Conservation (phyloP, 64 coral and sea anemone species). For the Catalaphyllia jardinei region DNA sequence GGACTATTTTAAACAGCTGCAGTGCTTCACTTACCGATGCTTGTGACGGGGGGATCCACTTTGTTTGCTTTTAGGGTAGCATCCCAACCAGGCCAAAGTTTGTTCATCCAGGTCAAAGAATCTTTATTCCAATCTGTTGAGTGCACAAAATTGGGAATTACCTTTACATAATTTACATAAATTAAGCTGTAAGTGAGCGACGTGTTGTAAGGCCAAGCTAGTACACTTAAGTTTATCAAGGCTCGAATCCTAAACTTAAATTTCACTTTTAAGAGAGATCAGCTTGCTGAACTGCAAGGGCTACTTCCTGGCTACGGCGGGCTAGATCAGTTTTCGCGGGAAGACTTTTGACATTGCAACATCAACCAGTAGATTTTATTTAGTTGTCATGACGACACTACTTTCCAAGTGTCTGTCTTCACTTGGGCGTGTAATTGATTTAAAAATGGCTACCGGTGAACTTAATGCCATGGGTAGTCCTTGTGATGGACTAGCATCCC, state of each 20-base stretch:
- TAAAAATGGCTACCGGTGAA: too few relatives aligned
- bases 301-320: neutral
- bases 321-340: constrained; percentile 3
- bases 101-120: neutral
- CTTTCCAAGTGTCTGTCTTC: too few relatives aligned
- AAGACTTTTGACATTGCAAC: constrained; percentile 22
- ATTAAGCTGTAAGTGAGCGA: constrained; percentile 2
- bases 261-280: neutral
- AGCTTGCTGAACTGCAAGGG: constrained; percentile 16
- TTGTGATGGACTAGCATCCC: too few relatives aligned
- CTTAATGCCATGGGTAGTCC: too few relatives aligned
- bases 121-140: constrained; percentile 12
- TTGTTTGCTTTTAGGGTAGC: neutral
- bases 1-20: constrained; percentile 9
- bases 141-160: constrained; percentile 28
- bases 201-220: neutral
- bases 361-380: constrained; percentile 5
- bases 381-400: neutral
- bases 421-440: too few relatives aligned
- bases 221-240: constrained; percentile 15
- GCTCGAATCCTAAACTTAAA: constrained; percentile 2
- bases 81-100: constrained; percentile 40
- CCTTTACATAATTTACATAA: constrained; percentile 22
- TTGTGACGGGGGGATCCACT: constrained; percentile 9
- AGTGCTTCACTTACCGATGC: constrained; percentile 27